Base-by-base conservation (phyloP, 2,888 invertebrate genomes). In the Polyploca ridens region DNA sequence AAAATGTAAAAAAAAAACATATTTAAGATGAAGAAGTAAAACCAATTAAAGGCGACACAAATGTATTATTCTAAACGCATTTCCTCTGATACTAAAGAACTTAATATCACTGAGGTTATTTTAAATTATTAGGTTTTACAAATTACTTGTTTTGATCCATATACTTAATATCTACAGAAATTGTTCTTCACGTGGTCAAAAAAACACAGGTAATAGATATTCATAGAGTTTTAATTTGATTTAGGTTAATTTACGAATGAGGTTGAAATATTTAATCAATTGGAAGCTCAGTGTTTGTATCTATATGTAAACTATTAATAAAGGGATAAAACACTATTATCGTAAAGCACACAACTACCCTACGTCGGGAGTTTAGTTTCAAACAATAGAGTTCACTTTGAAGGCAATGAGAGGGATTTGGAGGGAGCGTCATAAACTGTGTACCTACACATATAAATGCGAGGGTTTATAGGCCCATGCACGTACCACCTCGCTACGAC, bases 341-440 rank as follows among this genome's bases (percentile, higher is more conserved):
- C 76, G 78, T 81, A 81, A 84, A 84, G 74, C 72, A 76, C 73
- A 70, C 72, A 72, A 38, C 16, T 60, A 27, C 27, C 27, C 27
- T 27, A 41, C 68, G 64, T 68, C 63, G 75, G 68, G 69, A 75
- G 71, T 78, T 84, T 76, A 75, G 77, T 79, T 82, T 67, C 69
- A 74, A 79, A 83, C 83, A 82, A 81, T 83, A 70, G 71, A 71
- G 76, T 78, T 82, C 74, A 74, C 66, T 68, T 71, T 72, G 70
- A 65, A 69, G 71, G 76, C 74, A 76, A 81, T 78, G 76, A 72
- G 72, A 74, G 71, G 78, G 74, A 76, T 77, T 73, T 71, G 73
- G 70, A 70, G 71, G 74, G 74, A 71, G 71, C 67, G 65, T 72
- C 72, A 69, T 78, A 78, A 78, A 77, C 72, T 73, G 68, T 66